Evolutionary conservation across 2,888 invertebrate genomes (phyloP).

Genomic region (Scaptomyza parva): DNA sequence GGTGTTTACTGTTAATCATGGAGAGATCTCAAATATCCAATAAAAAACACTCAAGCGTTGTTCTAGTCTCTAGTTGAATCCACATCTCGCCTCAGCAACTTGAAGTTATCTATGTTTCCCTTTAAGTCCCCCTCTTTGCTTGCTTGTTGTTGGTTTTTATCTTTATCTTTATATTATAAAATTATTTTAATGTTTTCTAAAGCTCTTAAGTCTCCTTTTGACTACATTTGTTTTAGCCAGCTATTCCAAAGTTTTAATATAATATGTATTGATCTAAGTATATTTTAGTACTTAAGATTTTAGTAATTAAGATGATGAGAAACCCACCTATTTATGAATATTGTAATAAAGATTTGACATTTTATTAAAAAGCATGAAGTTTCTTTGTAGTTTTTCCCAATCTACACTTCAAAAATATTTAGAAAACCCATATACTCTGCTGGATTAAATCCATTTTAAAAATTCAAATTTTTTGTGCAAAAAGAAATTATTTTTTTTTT

Average conservation of each 20-base stretch:
- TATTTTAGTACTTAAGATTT: constrained; percentile 35
- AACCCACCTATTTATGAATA: constrained; percentile 76
- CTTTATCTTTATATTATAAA: constrained; percentile 26
- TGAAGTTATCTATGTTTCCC: constrained; percentile 31
- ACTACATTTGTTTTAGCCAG: constrained; percentile 66
- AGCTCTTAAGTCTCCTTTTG: constrained; percentile 59
- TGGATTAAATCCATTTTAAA: too few relatives aligned
- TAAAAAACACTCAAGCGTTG: constrained; percentile 73
- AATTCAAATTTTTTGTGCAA: background rate
- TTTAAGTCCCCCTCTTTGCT: background rate
- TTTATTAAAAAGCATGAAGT: background rate
- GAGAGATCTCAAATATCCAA: constrained; percentile 36
- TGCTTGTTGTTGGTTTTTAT: constrained; percentile 58
- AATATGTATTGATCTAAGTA: constrained; percentile 24
- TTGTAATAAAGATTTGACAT: constrained; percentile 62
- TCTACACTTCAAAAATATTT: too few relatives aligned
- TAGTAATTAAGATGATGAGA: constrained; percentile 39
- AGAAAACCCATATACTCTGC: too few relatives aligned
- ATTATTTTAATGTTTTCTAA: constrained; percentile 51
- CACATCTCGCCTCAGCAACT: constrained; percentile 35
- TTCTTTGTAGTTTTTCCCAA: too few relatives aligned
- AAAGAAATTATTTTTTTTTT: background rate
- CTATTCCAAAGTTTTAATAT: constrained; percentile 73
- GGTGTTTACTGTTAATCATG: constrained; percentile 67
- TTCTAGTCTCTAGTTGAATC: constrained; percentile 80